Percentiles rank a stretch among this genome's conserved stretches.
Conservation (phyloP, 2,113 vertebrate species). For the Sturnira hondurensis region DNA sequence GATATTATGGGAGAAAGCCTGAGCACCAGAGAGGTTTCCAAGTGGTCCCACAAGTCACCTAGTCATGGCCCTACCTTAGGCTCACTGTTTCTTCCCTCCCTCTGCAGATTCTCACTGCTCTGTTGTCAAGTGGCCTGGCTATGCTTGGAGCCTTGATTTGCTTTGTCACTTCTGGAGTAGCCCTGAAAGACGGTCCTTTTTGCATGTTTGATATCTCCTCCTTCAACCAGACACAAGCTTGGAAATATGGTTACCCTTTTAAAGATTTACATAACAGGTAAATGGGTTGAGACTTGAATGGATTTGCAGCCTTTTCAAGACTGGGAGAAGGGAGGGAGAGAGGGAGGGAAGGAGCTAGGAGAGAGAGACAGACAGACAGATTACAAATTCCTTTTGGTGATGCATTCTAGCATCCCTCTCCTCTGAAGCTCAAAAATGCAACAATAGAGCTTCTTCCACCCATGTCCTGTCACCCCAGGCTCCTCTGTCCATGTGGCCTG, state of each 20-base stretch:
- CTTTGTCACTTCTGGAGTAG: slow-evolving; percentile 77
- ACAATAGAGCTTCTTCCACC: background rate
- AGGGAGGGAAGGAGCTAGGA: background rate
- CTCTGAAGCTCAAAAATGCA: background rate
- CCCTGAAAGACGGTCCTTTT: slow-evolving; percentile 80
- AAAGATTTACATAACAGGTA: slow-evolving; percentile 43
- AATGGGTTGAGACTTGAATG: background rate
- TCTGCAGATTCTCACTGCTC: slow-evolving; percentile 76
- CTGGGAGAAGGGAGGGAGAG: background rate
- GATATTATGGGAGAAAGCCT: background rate
- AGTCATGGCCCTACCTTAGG: background rate
- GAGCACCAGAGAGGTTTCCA: background rate
- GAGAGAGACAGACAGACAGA: background rate
- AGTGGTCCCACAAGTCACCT: background rate
- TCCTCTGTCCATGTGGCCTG: background rate
- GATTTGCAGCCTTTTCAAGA: background rate
- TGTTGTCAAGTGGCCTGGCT: slow-evolving; percentile 76
- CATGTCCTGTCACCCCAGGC: accelerated
- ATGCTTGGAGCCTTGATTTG: slow-evolving; percentile 78
- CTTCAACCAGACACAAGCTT: background rate
- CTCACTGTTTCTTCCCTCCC: background rate
- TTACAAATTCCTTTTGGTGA: background rate
- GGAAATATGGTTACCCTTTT: slow-evolving; percentile 81
- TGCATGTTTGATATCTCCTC: slow-evolving; percentile 73
- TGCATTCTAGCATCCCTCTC: background rate